phyloP scores from a whole-genome alignment of 2,888 invertebrate species.

The Phoronis australis region DNA sequence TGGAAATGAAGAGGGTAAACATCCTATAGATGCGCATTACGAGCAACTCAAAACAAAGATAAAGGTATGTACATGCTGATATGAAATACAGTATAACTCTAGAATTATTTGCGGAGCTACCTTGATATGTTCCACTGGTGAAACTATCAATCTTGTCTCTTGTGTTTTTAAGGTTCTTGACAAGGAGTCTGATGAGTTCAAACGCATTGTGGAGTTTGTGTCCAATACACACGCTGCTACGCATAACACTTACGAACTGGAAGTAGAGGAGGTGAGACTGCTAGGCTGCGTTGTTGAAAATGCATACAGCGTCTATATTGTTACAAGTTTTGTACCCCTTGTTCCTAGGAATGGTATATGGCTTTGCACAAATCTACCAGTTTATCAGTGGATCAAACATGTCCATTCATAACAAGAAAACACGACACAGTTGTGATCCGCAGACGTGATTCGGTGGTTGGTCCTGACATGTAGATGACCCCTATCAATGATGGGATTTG shows the following conservation, averaged over 20 bases:
- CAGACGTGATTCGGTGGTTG: too few species aligned
- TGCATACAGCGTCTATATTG: neutral
- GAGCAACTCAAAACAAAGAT: constrained; percentile 79
- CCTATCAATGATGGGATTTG: too few species aligned
- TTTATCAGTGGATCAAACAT: too few species aligned
- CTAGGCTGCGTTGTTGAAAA: neutral
- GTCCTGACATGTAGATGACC: too few species aligned
- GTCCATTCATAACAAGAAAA: too few species aligned
- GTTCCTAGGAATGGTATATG: too few species aligned
- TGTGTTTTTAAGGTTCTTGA: constrained; percentile 58
- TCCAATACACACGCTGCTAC: constrained; percentile 89
- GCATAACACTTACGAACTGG: constrained; percentile 69
- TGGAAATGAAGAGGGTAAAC: constrained; percentile 56
- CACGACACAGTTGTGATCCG: too few species aligned
- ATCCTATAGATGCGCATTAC: constrained; percentile 80
- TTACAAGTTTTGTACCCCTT: too few species aligned
- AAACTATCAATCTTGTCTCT: neutral
- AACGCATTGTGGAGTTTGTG: constrained; percentile 70
- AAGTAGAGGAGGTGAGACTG: constrained; percentile 61
- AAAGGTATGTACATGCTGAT: constrained; percentile 40
- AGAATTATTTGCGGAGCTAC: too few species aligned
- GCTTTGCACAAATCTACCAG: too few species aligned
- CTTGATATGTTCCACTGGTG: too few species aligned
- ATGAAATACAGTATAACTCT: too few species aligned
- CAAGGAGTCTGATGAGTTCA: constrained; percentile 65